A percentile compares a stretch with the other conserved stretches of the same genome.
Conservation (phyloP, 2,113 vertebrate species). For the Ictalurus furcatus region DNA sequence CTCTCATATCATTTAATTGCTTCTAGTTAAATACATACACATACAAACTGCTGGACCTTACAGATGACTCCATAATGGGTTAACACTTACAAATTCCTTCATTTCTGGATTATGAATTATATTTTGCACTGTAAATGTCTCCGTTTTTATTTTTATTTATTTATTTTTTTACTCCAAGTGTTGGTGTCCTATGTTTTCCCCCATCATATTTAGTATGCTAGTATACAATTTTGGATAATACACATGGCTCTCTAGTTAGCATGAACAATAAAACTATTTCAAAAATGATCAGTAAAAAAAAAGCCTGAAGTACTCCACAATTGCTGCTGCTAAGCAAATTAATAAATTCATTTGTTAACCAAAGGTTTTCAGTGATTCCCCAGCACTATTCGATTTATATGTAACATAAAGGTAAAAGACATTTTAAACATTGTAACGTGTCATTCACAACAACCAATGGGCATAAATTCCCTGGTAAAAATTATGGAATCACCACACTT, state of each 20-base stretch:
- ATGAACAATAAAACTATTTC: neutral
- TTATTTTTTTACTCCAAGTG: neutral
- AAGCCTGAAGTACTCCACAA: neutral
- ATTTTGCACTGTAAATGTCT: neutral
- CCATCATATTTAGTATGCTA: neutral
- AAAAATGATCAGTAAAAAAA: neutral
- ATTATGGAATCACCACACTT: no score
- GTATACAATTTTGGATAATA: neutral
- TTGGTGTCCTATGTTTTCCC: neutral
- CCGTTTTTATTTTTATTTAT: no score
- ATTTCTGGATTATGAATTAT: neutral
- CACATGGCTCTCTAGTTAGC: neutral
- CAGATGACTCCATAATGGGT: neutral
- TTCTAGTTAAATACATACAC: constrained; percentile 58
- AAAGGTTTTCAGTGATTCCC: neutral
- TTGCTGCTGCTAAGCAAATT: neutral
- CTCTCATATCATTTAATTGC: constrained; percentile 66
- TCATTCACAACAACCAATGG: neutral
- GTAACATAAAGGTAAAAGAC: neutral
- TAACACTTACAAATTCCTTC: neutral
- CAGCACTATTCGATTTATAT: neutral
- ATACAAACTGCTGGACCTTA: neutral
- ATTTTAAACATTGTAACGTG: neutral
- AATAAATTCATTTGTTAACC: neutral
- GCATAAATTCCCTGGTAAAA: no score